These are phyloP conservation scores for Microctonus brassicae DNA, from an alignment of 2,888 invertebrate genomes.

Conservation along the genomic window DNA sequence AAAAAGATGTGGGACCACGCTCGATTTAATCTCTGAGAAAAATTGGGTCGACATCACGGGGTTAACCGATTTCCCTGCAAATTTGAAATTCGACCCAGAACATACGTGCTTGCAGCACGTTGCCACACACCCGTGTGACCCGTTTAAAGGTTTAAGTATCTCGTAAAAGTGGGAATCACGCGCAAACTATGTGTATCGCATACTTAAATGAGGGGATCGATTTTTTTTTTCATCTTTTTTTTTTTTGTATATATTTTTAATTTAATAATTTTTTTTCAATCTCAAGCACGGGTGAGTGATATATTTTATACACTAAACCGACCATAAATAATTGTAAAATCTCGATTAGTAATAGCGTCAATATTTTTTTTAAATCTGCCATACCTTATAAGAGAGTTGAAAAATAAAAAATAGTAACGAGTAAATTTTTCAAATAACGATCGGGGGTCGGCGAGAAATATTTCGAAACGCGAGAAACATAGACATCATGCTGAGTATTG, in stretches of 20 bases:
- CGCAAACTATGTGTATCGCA: background rate
- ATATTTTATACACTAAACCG: background rate
- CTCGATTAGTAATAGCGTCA: background rate
- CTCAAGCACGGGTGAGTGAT: background rate
- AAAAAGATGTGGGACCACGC: slow-evolving; percentile 52
- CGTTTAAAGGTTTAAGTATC: slow-evolving; percentile 69
- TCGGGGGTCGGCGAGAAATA: slow-evolving; percentile 49
- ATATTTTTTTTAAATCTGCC: background rate
- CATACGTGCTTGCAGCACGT: slow-evolving; percentile 16
- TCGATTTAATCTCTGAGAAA: slow-evolving; percentile 70
- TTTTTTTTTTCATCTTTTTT: slow-evolving; percentile 31
- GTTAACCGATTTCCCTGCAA: slow-evolving; percentile 69
- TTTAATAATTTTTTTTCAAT: background rate
- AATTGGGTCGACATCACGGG: slow-evolving; percentile 55
- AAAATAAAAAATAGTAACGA: slow-evolving; percentile 15
- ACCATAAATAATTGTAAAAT: background rate
- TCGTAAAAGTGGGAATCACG: slow-evolving; percentile 63
- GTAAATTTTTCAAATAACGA: slow-evolving; percentile 37
- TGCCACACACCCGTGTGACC: slow-evolving; percentile 49
- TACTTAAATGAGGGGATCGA: slow-evolving; percentile 40
- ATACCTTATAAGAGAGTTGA: background rate
- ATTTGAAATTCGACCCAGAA: slow-evolving; percentile 51
- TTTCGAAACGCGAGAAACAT: slow-evolving; percentile 64
- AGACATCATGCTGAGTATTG: slow-evolving; percentile 62
- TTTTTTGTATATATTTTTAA: background rate